Base-by-base conservation (phyloP, 2,113 vertebrate genomes). In the Heloderma charlesbogerti region DNA sequence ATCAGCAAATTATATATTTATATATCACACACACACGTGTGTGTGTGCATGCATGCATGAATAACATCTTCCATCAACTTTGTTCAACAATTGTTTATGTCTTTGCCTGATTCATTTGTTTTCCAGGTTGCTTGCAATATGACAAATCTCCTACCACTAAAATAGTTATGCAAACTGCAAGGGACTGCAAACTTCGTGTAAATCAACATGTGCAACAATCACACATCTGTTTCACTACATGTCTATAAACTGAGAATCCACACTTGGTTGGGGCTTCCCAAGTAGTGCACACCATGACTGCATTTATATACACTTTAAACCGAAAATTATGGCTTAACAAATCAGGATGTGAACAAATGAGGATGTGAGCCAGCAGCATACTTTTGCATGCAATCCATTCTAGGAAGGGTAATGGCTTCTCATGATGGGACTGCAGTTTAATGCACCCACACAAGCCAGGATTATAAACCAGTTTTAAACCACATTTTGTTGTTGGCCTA, bases 1-100 rank as follows among this genome's bases (percentile, higher is more conserved):
- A 88, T 12, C 91, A 93, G 88, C 8, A 77, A 91, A 74, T 51
- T 51, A 8, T 51, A 51, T 51, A 8, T 51, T n/a, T n/a, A n/a
- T n/a, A n/a, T n/a, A n/a, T n/a, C n/a, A n/a, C n/a, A n/a, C n/a
- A n/a, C n/a, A n/a, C n/a, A n/a, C n/a, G n/a, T n/a, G n/a, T n/a
- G n/a, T 54, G 51, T 12, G 51, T 54, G 51, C 10, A 12, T 12
- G 51, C 10, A 9, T 12, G 51, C 6, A 12, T 1, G 51, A 54
- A 12, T 10, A 54, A 54, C 51, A 54, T 54, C 51, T 54, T n/a
- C 92, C 84, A n/a, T 4, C 27, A 48, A 79, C 25, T 48, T 79
- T 29, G 3, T 40, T 79, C 43, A 15, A 37, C 16, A 40, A 12
- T 15, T 29, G 2, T 79, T 3, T 79, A 31, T 48, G 43, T 71